Base-by-base conservation (phyloP, 2,797 vertebrate species). In the Phalanger gymnotis region DNA sequence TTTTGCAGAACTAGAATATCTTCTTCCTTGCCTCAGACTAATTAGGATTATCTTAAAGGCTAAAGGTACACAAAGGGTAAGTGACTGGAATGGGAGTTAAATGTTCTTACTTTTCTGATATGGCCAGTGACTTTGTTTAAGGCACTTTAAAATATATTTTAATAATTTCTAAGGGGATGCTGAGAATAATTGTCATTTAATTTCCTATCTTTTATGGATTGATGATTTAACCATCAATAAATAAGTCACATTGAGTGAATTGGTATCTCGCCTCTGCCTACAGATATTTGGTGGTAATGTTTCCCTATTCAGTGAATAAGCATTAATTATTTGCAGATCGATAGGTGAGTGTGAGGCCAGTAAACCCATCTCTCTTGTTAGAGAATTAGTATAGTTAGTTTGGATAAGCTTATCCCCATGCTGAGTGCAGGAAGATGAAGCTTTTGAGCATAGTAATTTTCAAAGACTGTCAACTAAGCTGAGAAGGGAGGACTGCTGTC, bases 151-250 rank as follows among this genome's bases (percentile, higher is more conserved):
- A 81, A 81, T n/a, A 81, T 92, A 53, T 92, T 73, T 81, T 54
- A 93, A 40, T 89, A 25, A 54, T 54, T 96, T 61, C 28, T 90
- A 53, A 91, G 34, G 25, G 92, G 95, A 93, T 22, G 6, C 66
- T 81, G 58, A 22, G 81, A 53, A 51, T 90, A 87, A 27, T 30
- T 91, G 54, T 90, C 90, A 0, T 92, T 87, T 92, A 56, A 92
- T 95, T 94, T 93, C 13, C 6, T 57, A 5, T 96, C 47, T 94
- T 92, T 4, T 61, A 31, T 93, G 93, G 90, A 58, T 66, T 54
- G 94, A 27, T 94, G 55, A 55, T 11, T 66, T 54, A 61, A 55
- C 66, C 56, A 31, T 92, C 53, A 90, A 40, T 40, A 73, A 40
- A 73, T 40, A 40, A 73, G n/a, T 22, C 16, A 73, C 5, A 66